Evolutionary conservation across 2,113 vertebrate species (phyloP).

Genomic region (Otis tarda): DNA sequence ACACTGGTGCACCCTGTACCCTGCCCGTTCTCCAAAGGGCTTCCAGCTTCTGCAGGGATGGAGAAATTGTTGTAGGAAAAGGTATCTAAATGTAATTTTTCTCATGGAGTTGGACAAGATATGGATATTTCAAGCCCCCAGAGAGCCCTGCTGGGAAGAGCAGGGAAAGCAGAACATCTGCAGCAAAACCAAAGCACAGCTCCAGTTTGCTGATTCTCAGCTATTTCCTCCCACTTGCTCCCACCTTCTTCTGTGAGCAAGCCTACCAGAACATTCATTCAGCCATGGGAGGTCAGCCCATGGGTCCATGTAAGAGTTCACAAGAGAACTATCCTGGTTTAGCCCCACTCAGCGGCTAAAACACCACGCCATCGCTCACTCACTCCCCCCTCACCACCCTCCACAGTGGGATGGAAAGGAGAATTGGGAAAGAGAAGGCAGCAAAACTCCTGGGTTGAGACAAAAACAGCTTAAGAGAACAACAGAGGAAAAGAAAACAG

Average conservation of each 20-base stretch:
- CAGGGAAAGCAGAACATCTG: background rate
- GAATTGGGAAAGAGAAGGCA: too few species aligned
- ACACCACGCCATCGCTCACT: too few species aligned
- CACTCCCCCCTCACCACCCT: too few species aligned
- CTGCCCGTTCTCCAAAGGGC: background rate
- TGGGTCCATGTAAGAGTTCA: background rate
- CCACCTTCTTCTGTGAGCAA: background rate
- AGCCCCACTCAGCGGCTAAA: too few species aligned
- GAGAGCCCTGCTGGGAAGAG: background rate
- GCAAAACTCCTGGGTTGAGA: too few species aligned
- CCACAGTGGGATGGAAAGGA: too few species aligned
- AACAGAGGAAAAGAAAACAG: too few species aligned
- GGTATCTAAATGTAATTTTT: background rate
- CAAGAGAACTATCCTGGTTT: background rate
- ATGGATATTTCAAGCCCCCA: background rate
- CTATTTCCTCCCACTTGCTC: background rate
- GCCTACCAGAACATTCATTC: background rate
- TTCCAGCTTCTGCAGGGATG: background rate
- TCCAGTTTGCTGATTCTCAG: background rate
- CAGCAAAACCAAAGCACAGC: background rate
- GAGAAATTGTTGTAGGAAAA: background rate
- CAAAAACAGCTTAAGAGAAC: too few species aligned
- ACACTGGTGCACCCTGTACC: fast-evolving
- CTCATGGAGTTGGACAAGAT: background rate
- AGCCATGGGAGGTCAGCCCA: background rate